Percentiles rank a stretch among this genome's conserved stretches.
Conservation (phyloP, 2,113 vertebrate species). For the Eupsittula cactorum region DNA sequence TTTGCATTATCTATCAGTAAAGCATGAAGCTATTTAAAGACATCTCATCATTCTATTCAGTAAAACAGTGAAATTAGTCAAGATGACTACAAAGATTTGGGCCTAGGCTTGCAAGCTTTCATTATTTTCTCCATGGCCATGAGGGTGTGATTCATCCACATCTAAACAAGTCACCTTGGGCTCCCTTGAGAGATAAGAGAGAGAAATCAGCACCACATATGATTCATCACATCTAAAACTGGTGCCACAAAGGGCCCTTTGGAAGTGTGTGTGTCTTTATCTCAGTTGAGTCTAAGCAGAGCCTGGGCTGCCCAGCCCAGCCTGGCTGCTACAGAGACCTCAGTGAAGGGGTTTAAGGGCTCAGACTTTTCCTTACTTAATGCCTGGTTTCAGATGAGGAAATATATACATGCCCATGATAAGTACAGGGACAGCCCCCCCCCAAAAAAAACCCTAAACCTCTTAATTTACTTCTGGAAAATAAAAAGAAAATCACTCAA, state of each 20-base stretch:
- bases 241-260: background rate
- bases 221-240: background rate
- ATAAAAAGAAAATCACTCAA: background rate
- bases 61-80: background rate
- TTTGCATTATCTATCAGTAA: background rate
- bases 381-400: background rate
- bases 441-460: background rate
- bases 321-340: background rate
- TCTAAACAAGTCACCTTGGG: conserved; percentile 37
- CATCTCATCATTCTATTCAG: background rate
- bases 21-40: background rate
- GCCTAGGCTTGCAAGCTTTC: conserved; percentile 10
- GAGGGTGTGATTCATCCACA: conserved; percentile 41
- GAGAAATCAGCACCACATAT: background rate
- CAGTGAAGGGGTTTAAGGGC: background rate
- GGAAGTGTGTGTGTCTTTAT: background rate
- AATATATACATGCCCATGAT: background rate
- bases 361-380: background rate
- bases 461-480: background rate
- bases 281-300: background rate
- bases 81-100: background rate
- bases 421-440: background rate
- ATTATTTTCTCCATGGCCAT: conserved; percentile 2
- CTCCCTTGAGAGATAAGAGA: conserved; percentile 2
- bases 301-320: background rate